phyloP scores from a whole-genome alignment of 1,140 invertebrate genomes.

The Drosophila lini region DNA sequence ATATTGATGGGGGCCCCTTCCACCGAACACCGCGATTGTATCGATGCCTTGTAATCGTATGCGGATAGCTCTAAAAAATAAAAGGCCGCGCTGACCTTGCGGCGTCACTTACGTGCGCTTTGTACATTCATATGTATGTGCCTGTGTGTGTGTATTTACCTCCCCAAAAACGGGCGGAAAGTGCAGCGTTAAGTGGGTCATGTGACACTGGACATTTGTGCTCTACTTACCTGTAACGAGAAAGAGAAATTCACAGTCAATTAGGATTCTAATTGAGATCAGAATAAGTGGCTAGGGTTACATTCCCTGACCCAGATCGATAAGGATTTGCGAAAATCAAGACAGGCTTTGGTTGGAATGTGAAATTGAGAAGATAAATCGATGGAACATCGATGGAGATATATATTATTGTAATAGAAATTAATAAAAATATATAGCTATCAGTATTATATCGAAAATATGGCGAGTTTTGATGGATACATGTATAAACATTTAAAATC shows the following conservation, averaged over 20 bases:
- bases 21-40: constrained; percentile 7
- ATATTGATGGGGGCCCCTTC: constrained; percentile 61
- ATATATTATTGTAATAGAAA: too few species aligned
- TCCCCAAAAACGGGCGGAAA: constrained; percentile 23
- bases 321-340: background rate
- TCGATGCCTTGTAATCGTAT: constrained; percentile 56
- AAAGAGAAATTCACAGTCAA: constrained; percentile 42
- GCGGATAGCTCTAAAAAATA: constrained; percentile 30
- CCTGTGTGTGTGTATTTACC: background rate
- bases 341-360: background rate
- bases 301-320: constrained; percentile 2
- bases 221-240: constrained; percentile 76
- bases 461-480: too few species aligned
- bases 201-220: constrained; percentile 70
- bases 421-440: too few species aligned
- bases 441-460: too few species aligned
- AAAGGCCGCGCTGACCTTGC: constrained; percentile 72
- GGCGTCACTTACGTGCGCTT: constrained; percentile 46
- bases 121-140: background rate
- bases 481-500: too few species aligned
- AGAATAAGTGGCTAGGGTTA: background rate
- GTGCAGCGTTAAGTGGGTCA: constrained; percentile 63
- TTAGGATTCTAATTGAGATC: constrained; percentile 24
- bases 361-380: too few species aligned
- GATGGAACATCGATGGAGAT: too few species aligned